These are phyloP conservation scores for Musca vetustissima DNA, from an alignment of 1,140 invertebrate genomes.

Conservation along the genomic window DNA sequence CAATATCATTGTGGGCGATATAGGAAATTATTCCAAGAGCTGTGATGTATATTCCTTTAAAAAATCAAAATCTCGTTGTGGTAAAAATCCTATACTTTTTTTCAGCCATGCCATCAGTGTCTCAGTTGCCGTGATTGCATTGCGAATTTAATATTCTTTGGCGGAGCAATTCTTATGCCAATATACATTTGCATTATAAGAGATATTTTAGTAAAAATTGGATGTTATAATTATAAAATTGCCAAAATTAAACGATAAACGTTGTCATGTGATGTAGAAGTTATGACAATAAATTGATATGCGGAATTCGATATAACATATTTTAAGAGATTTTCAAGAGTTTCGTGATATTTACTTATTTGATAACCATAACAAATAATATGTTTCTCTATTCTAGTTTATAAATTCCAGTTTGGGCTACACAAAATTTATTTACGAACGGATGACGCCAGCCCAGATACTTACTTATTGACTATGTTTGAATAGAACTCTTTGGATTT, in stretches of 20 bases:
- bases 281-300: neutral
- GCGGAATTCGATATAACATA: neutral
- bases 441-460: constrained; percentile 12
- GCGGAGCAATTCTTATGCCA: neutral
- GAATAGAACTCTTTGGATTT: constrained; percentile 54
- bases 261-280: neutral
- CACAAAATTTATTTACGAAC: no score
- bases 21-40: no score
- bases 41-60: neutral
- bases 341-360: no score
- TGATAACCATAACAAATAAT: no score
- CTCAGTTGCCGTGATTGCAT: neutral
- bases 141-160: constrained; percentile 3
- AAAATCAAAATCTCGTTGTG: neutral
- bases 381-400: no score
- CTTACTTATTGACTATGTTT: constrained; percentile 54
- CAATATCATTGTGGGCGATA: neutral
- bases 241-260: neutral
- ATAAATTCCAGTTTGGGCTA: no score
- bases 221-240: constrained; percentile 10
- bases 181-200: neutral
- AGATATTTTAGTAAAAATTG: neutral
- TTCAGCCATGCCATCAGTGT: neutral
- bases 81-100: neutral
- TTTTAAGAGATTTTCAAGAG: neutral